Conservation (phyloP, 2,113 vertebrate genomes). For the Hymenochirus boettgeri region DNA sequence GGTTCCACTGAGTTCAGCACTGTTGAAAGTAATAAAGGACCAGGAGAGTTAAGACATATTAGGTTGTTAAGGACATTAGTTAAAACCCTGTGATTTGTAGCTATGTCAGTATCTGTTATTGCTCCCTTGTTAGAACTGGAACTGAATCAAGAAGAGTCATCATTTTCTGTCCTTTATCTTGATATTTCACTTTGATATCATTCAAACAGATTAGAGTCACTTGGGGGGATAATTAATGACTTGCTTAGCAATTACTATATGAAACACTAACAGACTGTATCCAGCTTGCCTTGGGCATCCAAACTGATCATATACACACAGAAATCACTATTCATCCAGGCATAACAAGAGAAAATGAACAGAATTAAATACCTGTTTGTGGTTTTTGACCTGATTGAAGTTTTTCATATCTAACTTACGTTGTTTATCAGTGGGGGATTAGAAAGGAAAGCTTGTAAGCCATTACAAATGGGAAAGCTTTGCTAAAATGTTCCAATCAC, state of each 20-base stretch:
- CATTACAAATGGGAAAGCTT: too few relatives aligned
- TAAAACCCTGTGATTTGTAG: too few relatives aligned
- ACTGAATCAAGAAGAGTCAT: slow-evolving; percentile 14
- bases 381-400: too few relatives aligned
- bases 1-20: background rate
- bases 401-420: too few relatives aligned
- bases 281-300: slow-evolving; percentile 17
- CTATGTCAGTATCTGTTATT: too few relatives aligned
- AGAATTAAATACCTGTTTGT: too few relatives aligned
- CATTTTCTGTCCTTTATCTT: slow-evolving; percentile 19
- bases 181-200: slow-evolving; percentile 30
- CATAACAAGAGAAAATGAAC: background rate
- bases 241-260: slow-evolving; percentile 21
- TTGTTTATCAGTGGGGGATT: too few relatives aligned
- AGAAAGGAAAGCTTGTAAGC: too few relatives aligned
- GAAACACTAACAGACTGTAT: slow-evolving; percentile 11
- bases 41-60: background rate
- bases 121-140: slow-evolving; percentile 1
- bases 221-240: slow-evolving; percentile 22
- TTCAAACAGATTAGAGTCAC: slow-evolving; percentile 10
- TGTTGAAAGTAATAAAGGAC: background rate
- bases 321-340: slow-evolving; percentile 15
- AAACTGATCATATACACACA: slow-evolving; percentile 10
- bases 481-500: too few relatives aligned
- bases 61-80: background rate